These are phyloP conservation scores for Chiropotes sagulatus DNA, from an alignment of 2,797 vertebrate genomes.

Conservation along the genomic window DNA sequence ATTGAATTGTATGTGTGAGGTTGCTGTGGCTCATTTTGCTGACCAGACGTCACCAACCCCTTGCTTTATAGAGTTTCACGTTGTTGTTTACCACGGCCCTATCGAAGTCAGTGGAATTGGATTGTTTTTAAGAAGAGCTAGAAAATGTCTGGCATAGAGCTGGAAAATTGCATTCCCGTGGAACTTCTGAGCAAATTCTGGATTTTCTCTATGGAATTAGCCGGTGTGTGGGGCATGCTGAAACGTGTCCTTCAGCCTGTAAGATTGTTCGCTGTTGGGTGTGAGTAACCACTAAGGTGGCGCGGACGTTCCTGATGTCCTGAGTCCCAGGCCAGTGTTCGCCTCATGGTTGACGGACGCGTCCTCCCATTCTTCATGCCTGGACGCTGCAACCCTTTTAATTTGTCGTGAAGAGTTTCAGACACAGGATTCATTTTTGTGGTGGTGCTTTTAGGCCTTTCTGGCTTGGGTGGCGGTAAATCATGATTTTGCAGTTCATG, in stretches of 20 bases:
- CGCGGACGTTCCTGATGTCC: fast-evolving
- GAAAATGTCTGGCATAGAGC: background rate
- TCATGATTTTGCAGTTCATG: fast-evolving
- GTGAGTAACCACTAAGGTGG: fast-evolving
- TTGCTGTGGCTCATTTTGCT: slow-evolving; percentile 63
- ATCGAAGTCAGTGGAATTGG: background rate
- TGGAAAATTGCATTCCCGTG: background rate
- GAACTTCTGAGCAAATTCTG: background rate
- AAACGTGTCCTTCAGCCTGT: fast-evolving
- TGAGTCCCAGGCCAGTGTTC: fast-evolving
- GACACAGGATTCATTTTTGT: fast-evolving
- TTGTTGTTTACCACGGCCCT: background rate
- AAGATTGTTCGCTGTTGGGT: too few relatives aligned
- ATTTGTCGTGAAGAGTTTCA: fast-evolving
- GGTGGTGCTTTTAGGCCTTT: fast-evolving
- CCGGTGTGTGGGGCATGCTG: fast-evolving
- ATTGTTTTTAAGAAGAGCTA: background rate
- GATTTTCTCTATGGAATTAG: background rate
- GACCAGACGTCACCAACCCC: background rate
- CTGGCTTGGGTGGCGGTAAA: fast-evolving
- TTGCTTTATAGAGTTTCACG: slow-evolving; percentile 50
- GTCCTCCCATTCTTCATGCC: background rate
- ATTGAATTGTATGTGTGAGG: slow-evolving; percentile 71
- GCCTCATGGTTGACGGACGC: fast-evolving
- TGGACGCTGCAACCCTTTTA: fast-evolving